Conservation (phyloP, 2,888 invertebrate genomes). For the Pemphredon lugubris region DNA sequence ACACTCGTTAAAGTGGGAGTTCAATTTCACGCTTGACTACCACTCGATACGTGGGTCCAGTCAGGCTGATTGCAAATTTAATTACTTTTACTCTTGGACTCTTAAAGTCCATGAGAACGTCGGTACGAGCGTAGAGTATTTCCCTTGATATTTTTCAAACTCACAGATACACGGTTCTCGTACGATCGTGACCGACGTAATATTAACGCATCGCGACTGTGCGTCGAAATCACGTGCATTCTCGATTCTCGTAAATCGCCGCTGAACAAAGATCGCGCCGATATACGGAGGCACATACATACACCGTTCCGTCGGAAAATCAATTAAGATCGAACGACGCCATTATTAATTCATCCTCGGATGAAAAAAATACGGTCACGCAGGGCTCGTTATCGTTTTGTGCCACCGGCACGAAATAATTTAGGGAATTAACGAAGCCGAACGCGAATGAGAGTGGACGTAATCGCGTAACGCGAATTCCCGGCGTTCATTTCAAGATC, state of each 20-base stretch:
- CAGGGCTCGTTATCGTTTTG: background rate
- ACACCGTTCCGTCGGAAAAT: too few relatives aligned
- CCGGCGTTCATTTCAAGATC: conserved; percentile 31
- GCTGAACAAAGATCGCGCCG: too few relatives aligned
- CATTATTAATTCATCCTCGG: background rate
- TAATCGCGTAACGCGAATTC: conserved; percentile 37
- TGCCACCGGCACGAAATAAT: conserved; percentile 11
- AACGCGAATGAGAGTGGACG: conserved; percentile 19
- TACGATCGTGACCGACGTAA: too few relatives aligned
- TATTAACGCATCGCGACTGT: too few relatives aligned
- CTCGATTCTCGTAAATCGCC: too few relatives aligned
- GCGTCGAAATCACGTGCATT: too few relatives aligned
- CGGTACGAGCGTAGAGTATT: too few relatives aligned
- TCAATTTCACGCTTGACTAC: conserved; percentile 55
- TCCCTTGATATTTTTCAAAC: too few relatives aligned
- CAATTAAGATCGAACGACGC: too few relatives aligned
- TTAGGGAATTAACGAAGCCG: conserved; percentile 36
- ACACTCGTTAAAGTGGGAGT: conserved; percentile 53
- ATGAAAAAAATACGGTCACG: background rate
- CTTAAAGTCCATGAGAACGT: too few relatives aligned
- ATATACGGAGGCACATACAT: too few relatives aligned
- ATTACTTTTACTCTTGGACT: conserved; percentile 30
- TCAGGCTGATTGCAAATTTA: conserved; percentile 37
- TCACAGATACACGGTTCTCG: too few relatives aligned
- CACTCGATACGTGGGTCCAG: conserved; percentile 4